phyloP scores from a whole-genome alignment of 2,797 vertebrate species.

The Odontamblyopus lacepedii region DNA sequence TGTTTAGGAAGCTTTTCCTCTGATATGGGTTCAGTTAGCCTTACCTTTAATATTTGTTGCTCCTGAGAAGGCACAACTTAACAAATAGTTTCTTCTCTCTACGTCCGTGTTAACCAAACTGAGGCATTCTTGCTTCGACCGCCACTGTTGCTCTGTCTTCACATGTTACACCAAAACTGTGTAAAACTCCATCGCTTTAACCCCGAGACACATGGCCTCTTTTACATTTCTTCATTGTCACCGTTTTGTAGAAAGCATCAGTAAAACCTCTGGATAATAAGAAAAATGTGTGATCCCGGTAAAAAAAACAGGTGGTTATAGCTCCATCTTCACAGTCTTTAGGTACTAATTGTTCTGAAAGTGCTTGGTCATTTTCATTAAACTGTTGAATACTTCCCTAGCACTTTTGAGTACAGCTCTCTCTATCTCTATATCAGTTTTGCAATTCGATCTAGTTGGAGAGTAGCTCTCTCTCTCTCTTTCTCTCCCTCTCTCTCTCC shows the following conservation, averaged over 20 bases:
- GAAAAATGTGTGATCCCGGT: constrained; percentile 51
- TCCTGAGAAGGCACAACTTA: constrained; percentile 45
- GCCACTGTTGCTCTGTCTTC: constrained; percentile 51
- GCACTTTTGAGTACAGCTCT: constrained; percentile 60
- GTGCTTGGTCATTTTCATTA: constrained; percentile 47
- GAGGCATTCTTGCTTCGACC: constrained; percentile 68
- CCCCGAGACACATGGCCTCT: constrained; percentile 45
- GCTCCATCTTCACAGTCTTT: constrained; percentile 60
- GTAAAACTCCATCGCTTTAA: constrained; percentile 66
- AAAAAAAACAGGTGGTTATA: constrained; percentile 53
- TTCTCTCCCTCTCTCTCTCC: constrained; percentile 32
- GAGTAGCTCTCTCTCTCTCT: constrained; percentile 52
- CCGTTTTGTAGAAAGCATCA: constrained; percentile 11
- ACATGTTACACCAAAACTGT: constrained; percentile 55
- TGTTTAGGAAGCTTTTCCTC: constrained; percentile 10
- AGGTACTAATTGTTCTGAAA: constrained; percentile 40
- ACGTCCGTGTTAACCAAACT: constrained; percentile 71
- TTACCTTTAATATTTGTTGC: constrained; percentile 73
- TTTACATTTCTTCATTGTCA: constrained; percentile 73
- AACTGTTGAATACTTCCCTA: constrained; percentile 47
- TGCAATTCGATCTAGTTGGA: constrained; percentile 76
- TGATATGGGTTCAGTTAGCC: constrained; percentile 18
- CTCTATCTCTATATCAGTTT: constrained; percentile 72
- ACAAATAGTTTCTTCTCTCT: constrained; percentile 54
- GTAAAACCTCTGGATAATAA: constrained; percentile 20